phyloP scores from a whole-genome alignment of 2,113 vertebrate genomes.

The Oncorhynchus gorbuscha region DNA sequence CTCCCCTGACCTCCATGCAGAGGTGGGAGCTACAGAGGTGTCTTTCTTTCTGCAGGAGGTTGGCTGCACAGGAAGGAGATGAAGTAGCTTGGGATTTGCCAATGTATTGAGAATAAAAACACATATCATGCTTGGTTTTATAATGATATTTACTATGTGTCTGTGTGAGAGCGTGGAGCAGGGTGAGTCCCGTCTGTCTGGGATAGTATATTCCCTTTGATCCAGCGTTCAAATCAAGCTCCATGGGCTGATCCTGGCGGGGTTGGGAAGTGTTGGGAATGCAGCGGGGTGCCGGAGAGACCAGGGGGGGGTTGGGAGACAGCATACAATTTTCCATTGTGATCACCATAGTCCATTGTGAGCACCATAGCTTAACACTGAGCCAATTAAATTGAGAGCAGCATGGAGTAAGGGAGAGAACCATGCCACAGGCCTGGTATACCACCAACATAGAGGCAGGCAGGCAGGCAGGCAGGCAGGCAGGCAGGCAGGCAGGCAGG shows the following conservation, averaged over 20 bases:
- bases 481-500: neutral
- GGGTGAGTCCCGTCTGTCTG: constrained; percentile 27
- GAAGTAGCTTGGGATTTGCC: constrained; percentile 21
- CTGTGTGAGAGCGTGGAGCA: constrained; percentile 3
- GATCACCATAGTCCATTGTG: neutral
- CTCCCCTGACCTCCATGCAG: constrained; percentile 42
- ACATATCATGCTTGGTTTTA: constrained; percentile 31
- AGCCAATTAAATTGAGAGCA: constrained; percentile 66
- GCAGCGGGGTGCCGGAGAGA: constrained; percentile 17
- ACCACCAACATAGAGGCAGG: neutral
- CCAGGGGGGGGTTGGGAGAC: neutral
- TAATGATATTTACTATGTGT: neutral
- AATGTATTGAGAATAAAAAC: constrained; percentile 33
- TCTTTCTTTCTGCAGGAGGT: constrained; percentile 42
- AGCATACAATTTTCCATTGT: neutral
- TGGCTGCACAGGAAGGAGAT: constrained; percentile 15
- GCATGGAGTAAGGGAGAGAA: constrained; percentile 25
- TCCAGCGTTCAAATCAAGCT: constrained; percentile 60
- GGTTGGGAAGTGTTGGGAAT: constrained; percentile 57
- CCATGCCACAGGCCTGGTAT: constrained; percentile 37
- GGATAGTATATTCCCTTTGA: constrained; percentile 69
- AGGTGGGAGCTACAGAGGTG: constrained; percentile 9
- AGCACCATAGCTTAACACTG: constrained; percentile 8
- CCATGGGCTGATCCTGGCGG: constrained; percentile 47
- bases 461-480: too few relatives aligned